phyloP scores from a whole-genome alignment of 2,888 invertebrate species.

The Tanytarsus gracilentus region DNA sequence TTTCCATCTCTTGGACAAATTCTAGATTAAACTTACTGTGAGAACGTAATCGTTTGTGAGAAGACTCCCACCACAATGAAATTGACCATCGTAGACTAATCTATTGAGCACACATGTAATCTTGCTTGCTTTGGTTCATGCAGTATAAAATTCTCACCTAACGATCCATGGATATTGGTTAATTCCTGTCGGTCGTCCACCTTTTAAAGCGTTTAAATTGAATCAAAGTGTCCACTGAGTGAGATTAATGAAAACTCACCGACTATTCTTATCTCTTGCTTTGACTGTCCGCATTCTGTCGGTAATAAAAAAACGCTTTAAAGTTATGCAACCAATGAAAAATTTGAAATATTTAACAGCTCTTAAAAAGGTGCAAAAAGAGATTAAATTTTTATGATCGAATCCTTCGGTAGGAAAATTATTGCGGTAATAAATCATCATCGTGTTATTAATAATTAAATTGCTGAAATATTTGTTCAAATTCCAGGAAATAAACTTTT shows the following conservation, averaged over 20 bases:
- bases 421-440: no score
- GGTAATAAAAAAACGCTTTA: constrained; percentile 31
- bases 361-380: no score
- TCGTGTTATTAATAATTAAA: no score
- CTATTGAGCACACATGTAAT: background rate
- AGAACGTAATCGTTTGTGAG: constrained; percentile 75
- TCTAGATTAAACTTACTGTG: constrained; percentile 18
- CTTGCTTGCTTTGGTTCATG: background rate
- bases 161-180: constrained; percentile 85
- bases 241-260: constrained; percentile 36
- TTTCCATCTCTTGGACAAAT: no score
- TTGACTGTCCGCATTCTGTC: constrained; percentile 71
- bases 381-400: no score
- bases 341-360: no score
- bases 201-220: background rate
- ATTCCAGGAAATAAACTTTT: no score
- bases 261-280: constrained; percentile 79
- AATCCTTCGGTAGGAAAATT: no score
- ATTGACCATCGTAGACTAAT: constrained; percentile 77
- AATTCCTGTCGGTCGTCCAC: constrained; percentile 69
- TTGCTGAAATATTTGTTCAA: no score
- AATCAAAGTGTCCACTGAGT: background rate
- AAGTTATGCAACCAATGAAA: background rate
- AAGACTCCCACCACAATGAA: constrained; percentile 79
- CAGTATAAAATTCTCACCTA: constrained; percentile 38